Evolutionary conservation across 2,888 invertebrate species (phyloP), one percentile per base, ranked within the genome.

Genomic region (Dolichopus griseipennis): DNA sequence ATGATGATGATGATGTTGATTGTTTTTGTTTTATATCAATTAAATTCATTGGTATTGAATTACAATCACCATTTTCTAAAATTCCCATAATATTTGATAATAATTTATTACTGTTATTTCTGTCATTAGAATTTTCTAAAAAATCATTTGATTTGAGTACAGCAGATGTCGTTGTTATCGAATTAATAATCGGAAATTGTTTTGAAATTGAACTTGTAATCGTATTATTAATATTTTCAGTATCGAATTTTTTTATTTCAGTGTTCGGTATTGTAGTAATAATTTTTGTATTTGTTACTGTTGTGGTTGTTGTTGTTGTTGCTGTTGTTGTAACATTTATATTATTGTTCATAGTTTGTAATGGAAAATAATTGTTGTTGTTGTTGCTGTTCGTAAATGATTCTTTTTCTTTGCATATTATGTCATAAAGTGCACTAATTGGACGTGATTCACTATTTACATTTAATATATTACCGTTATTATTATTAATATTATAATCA

Each of bases 381-480:
- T 68, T 72, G 70, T 52, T 71, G 68, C 66, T 72, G 69, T 69
- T 70, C 70, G 71, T 78, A 77, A 69, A 78, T 75, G 69, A 52
- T 52, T 79, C 79, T 73, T 80, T 79, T 76, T 81, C 81, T 75
- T 81, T 81, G 80, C 80, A 81, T 80, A 81, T 81, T 81, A 81
- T 81, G 69, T 81, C 80, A 73, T 81, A 81, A 68, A 81, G 75
- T 43, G 80, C 79, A 75, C 80, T 81, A 20, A 80, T 80, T 9
- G 80, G 81, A 70, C 81, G 79, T 71, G 80, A 79, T 70, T 80
- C 80, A 72, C 80, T 80, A 69, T 80, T 79, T 68, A 80, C 80
- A 69, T 80, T 76, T 70, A 80, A 79, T 61, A 77, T 78, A 52
- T 52, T 52, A 9, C 79, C 76, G 69, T 77, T 78, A n/a, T 77